Conservation (phyloP, 2,888 invertebrate genomes). For the Lasioglossum oenotherae region DNA sequence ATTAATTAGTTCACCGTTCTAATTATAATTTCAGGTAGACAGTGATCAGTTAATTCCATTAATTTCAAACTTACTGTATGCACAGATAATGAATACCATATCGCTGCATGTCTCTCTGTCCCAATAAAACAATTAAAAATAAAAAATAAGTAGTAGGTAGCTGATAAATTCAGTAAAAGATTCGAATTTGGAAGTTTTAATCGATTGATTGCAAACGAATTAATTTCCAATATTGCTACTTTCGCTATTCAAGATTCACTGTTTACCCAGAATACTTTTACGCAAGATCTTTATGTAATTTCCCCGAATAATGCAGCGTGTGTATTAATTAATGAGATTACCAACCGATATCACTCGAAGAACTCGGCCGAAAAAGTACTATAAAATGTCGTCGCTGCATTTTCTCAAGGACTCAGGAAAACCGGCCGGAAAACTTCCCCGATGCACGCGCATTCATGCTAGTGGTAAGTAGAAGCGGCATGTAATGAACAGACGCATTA, state of each 20-base stretch:
- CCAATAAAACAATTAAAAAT: not conserved
- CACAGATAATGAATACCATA: not conserved
- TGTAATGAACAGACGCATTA: constrained; percentile 3
- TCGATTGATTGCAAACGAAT: not conserved
- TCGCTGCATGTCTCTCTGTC: not conserved
- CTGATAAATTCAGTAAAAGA: too few relatives aligned
- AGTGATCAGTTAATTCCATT: not conserved
- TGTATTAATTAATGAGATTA: not conserved
- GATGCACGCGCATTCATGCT: not conserved
- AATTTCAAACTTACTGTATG: not conserved
- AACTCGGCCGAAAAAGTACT: not conserved
- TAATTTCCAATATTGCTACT: not conserved
- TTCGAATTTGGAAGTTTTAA: not conserved
- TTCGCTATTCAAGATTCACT: not conserved
- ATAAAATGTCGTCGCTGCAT: not conserved
- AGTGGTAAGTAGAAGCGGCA: not conserved
- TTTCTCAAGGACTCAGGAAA: not conserved
- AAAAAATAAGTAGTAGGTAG: not conserved
- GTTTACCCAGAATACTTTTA: not conserved
- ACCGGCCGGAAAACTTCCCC: not conserved
- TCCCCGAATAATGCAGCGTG: not conserved
- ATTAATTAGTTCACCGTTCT: not conserved
- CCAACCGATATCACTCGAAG: not conserved
- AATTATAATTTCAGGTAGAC: not conserved
- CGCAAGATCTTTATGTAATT: not conserved